phyloP scores from a whole-genome alignment of 2,797 vertebrate species.

The Mus minutoides region DNA sequence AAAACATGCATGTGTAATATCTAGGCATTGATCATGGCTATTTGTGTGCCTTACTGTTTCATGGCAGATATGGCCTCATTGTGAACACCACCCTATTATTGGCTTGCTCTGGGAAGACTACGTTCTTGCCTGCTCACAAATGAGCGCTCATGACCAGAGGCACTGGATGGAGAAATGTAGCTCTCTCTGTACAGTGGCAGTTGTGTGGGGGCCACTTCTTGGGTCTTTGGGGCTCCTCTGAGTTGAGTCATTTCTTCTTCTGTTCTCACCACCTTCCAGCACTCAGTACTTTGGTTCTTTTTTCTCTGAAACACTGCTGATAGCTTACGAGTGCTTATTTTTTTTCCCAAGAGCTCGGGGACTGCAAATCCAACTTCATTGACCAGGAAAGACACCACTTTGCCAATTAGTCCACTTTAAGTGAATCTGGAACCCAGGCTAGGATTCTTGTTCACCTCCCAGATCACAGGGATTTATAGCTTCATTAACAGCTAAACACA shows the following conservation, averaged over 20 bases:
- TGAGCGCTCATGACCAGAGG: rapidly evolving
- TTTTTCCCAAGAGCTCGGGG: not conserved
- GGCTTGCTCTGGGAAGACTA: not conserved
- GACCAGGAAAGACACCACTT: not conserved
- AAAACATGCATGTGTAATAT: rapidly evolving
- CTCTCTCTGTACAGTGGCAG: not conserved
- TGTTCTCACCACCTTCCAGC: not conserved
- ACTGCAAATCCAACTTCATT: not conserved
- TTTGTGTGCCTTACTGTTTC: not conserved
- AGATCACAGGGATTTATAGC: conserved; percentile 62
- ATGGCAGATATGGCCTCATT: not conserved
- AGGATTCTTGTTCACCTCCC: conserved; percentile 62
- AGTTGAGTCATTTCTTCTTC: not conserved
- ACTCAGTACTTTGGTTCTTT: not conserved
- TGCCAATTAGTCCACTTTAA: conserved; percentile 34
- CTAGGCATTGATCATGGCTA: rapidly evolving
- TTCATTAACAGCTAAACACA: conserved; percentile 63
- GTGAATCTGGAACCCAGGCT: conserved; percentile 57
- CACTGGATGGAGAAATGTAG: not conserved
- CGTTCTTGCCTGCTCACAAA: not conserved
- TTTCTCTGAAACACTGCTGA: not conserved
- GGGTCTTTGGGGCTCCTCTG: not conserved
- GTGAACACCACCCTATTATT: not conserved
- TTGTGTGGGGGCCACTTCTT: not conserved
- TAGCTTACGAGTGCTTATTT: not conserved